These are phyloP conservation scores for Myopa testacea DNA, from an alignment of 2,888 invertebrate species.

Conservation along the genomic window DNA sequence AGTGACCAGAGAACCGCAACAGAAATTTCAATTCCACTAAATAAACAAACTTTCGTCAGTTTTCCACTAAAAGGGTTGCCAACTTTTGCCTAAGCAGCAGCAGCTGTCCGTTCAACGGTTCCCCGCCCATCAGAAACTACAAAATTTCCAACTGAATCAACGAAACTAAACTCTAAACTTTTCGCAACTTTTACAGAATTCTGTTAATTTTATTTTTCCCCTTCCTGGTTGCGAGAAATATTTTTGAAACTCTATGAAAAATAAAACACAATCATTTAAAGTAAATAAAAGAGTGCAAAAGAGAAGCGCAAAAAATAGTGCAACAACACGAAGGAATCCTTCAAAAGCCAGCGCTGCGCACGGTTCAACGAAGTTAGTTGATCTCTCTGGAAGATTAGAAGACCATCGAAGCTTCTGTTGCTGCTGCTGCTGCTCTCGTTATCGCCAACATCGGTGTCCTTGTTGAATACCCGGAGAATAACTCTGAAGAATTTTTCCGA, in stretches of 20 bases:
- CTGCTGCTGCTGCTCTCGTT: neutral
- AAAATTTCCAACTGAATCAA: slow-evolving; percentile 6
- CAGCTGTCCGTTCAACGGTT: neutral
- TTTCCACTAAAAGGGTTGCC: slow-evolving; percentile 16
- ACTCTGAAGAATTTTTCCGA: neutral
- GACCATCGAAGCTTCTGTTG: too few species aligned
- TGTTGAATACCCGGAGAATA: neutral
- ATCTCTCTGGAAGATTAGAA: neutral
- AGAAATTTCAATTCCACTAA: slow-evolving; percentile 37
- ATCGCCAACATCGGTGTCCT: neutral
- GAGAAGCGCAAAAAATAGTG: neutral
- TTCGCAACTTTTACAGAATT: slow-evolving; percentile 7
- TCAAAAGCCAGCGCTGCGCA: neutral
- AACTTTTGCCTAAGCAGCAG: slow-evolving; percentile 1
- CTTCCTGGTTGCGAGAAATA: neutral
- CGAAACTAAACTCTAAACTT: slow-evolving; percentile 12
- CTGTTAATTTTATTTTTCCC: neutral
- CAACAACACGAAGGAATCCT: neutral
- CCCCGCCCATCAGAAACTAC: neutral
- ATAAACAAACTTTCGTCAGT: slow-evolving; percentile 41
- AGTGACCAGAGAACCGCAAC: neutral
- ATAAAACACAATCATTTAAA: neutral
- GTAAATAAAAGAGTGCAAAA: neutral
- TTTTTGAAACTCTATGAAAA: neutral
- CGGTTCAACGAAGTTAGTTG: neutral